A percentile compares a stretch with the other conserved stretches of the same genome.
phyloP scores from a whole-genome alignment of 2,797 vertebrate species.

The Vespertilio murinus region DNA sequence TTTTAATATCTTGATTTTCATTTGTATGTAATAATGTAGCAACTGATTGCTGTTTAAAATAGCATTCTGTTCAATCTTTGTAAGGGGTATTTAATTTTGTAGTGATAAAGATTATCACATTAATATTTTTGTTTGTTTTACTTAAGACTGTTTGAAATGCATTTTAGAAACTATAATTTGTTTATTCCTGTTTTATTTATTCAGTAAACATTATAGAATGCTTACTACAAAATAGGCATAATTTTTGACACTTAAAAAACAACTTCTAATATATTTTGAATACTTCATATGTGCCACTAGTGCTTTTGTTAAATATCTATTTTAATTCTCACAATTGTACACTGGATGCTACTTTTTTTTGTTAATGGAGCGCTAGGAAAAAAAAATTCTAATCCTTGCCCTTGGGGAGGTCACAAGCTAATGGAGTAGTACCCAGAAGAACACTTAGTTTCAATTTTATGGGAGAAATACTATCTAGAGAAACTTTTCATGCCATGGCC shows the following conservation, averaged over 20 bases:
- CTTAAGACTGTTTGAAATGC: background rate
- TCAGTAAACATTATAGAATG: slow-evolving; percentile 2
- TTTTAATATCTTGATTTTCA: slow-evolving; percentile 52
- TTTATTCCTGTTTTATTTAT: slow-evolving; percentile 33
- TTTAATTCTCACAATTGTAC: background rate
- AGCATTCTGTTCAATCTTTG: background rate
- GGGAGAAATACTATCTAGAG: background rate
- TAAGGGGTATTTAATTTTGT: slow-evolving; percentile 27
- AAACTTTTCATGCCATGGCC: background rate
- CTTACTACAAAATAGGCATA: background rate
- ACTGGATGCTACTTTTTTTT: background rate
- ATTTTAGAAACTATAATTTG: slow-evolving; percentile 29
- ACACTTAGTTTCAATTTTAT: background rate
- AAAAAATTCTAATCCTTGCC: slow-evolving; percentile 3
- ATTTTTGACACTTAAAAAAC: background rate
- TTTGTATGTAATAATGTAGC: slow-evolving; percentile 6
- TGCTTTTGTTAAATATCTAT: slow-evolving; percentile 6
- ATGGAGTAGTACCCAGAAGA: background rate
- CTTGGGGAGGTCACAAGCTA: background rate
- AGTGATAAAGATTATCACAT: background rate
- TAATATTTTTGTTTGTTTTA: slow-evolving; percentile 54
- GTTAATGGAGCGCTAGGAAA: background rate
- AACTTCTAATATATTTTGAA: background rate
- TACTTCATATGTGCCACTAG: background rate
- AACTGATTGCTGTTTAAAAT: slow-evolving; percentile 38